A percentile compares a stretch with the other conserved stretches of the same genome.
Evolutionary conservation across 2,113 vertebrate genomes (phyloP).

Genomic region (Anas platyrhynchos): DNA sequence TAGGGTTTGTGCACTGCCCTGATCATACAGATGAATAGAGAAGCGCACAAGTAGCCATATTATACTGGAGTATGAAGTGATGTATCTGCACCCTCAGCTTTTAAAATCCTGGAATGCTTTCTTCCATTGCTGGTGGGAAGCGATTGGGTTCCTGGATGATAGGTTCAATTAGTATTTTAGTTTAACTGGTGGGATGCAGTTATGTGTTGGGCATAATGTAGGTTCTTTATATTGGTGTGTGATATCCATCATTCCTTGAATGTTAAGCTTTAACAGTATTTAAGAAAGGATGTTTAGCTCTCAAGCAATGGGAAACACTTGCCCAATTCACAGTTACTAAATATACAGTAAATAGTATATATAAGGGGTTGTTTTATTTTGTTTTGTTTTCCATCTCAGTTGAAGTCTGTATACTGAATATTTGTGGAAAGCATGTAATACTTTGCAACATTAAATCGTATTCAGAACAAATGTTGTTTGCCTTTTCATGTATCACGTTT

Average conservation of each 20-base stretch:
- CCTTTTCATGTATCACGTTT: neutral
- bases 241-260: neutral
- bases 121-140: neutral
- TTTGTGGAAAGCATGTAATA: slow-evolving; percentile 1
- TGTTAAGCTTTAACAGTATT: neutral
- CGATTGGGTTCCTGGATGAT: neutral
- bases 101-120: neutral
- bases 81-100: neutral
- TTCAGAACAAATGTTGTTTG: slow-evolving; percentile 6
- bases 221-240: neutral
- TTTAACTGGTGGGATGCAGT: neutral
- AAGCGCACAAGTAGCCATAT: neutral
- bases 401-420: neutral
- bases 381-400: neutral
- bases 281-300: neutral
- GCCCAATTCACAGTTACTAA: neutral
- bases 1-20: neutral
- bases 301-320: neutral
- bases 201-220: neutral
- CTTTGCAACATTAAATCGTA: slow-evolving; percentile 28
- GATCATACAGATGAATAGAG: neutral
- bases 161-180: neutral
- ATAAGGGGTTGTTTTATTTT: neutral
- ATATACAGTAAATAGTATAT: neutral
- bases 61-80: neutral